phyloP scores from a whole-genome alignment of 2,888 invertebrate genomes.

The Dioctria rufipes region DNA sequence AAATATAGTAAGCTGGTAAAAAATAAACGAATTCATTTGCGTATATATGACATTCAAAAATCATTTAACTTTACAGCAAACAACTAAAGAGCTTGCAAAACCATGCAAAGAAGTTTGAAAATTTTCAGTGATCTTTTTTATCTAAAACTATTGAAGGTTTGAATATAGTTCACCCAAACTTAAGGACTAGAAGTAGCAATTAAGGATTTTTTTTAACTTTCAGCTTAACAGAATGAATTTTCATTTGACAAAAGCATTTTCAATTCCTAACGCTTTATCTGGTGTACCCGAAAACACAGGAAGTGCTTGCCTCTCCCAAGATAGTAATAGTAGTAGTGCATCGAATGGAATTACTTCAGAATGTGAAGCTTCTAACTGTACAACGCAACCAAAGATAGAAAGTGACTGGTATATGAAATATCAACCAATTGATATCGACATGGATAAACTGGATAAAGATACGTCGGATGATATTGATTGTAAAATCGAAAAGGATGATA shows the following conservation, averaged over 20 bases:
- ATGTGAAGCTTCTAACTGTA: too few species aligned
- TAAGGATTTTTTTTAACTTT: too few species aligned
- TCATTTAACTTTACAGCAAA: too few species aligned
- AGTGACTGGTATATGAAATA: background rate
- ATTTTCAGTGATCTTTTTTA: background rate
- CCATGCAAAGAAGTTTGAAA: background rate
- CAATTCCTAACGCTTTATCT: background rate
- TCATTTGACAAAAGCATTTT: conserved; percentile 11
- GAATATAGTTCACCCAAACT: background rate
- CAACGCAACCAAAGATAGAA: too few species aligned
- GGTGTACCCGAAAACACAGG: background rate
- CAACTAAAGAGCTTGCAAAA: too few species aligned
- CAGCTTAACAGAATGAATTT: background rate
- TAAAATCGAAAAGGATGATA: background rate
- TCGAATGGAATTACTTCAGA: too few species aligned
- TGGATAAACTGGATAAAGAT: background rate
- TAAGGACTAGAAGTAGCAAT: background rate
- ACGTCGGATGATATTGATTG: background rate
- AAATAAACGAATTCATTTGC: too few species aligned
- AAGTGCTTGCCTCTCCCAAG: background rate
- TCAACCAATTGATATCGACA: conserved; percentile 20
- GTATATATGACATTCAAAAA: too few species aligned
- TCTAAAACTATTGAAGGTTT: background rate
- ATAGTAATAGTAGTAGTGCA: too few species aligned
- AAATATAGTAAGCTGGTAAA: too few species aligned